Percentiles rank a stretch among this genome's conserved stretches.
Evolutionary conservation across 2,888 invertebrate species (phyloP).

Genomic region (Agapetus fuscipes): DNA sequence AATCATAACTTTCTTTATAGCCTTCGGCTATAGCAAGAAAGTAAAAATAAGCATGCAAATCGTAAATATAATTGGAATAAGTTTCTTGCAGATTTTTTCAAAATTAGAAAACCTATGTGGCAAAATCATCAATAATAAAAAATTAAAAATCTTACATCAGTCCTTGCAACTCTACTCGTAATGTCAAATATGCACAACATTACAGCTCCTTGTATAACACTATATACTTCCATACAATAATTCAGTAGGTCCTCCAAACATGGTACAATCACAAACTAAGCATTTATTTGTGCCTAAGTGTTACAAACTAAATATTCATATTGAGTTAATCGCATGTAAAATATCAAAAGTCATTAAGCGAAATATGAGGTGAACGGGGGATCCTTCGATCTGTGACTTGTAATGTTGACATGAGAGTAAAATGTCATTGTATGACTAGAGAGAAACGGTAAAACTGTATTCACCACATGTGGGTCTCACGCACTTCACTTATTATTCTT

Average conservation of each 20-base stretch:
- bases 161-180: not conserved
- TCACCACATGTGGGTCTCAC: constrained; percentile 99
- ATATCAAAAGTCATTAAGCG: not conserved
- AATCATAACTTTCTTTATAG: too few species aligned
- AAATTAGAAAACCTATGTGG: too few species aligned
- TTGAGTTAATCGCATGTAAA: constrained; percentile 6
- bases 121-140: not conserved
- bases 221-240: constrained; percentile 4
- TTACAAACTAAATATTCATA: not conserved
- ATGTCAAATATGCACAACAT: not conserved
- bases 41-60: too few species aligned
- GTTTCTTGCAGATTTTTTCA: too few species aligned
- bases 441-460: constrained; percentile 10
- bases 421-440: constrained; percentile 14
- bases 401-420: constrained; percentile 10
- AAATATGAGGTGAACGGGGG: not conserved
- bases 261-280: constrained; percentile 1
- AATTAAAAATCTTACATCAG: not conserved
- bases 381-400: constrained; percentile 1
- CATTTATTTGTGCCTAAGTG: constrained; percentile 6
- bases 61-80: too few species aligned
- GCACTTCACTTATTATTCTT: constrained; percentile 98
- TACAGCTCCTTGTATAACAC: too few species aligned
- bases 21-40: too few species aligned
- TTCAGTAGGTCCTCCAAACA: not conserved